A percentile compares a stretch with the other conserved stretches of the same genome.
Evolutionary conservation across 2,888 invertebrate genomes (phyloP).

Genomic region (Graphium colonna): DNA sequence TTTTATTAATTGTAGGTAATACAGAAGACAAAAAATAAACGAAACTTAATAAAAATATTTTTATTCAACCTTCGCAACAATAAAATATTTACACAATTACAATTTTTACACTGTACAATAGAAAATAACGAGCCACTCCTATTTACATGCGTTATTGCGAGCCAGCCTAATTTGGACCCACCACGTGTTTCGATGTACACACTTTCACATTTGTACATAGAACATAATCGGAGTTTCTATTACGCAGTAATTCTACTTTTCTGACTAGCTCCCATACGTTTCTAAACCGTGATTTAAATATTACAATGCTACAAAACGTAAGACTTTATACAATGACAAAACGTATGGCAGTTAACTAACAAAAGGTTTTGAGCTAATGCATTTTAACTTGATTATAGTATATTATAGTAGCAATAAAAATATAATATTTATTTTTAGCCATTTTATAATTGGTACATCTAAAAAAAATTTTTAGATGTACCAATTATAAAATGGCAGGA

Average conservation of each 20-base stretch:
- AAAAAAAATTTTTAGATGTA: too few species aligned
- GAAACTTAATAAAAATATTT: conserved; percentile 53
- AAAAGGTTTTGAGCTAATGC: too few species aligned
- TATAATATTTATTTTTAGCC: too few species aligned
- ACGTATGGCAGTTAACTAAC: too few species aligned
- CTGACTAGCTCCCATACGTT: conserved; percentile 22
- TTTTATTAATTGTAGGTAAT: too few species aligned
- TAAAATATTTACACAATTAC: conserved; percentile 61
- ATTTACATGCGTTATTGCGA: conserved; percentile 33
- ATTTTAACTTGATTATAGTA: too few species aligned
- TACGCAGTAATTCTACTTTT: neutral
- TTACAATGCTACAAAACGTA: neutral
- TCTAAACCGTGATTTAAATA: conserved; percentile 24
- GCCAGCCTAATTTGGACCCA: conserved; percentile 39
- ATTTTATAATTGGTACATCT: too few species aligned
- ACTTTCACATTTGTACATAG: conserved; percentile 27
- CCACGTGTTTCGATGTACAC: conserved; percentile 37
- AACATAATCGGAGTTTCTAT: conserved; percentile 9
- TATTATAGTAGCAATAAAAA: too few species aligned
- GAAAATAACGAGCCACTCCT: conserved; percentile 27
- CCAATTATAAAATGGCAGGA: too few species aligned
- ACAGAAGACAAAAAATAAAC: neutral
- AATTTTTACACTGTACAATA: conserved; percentile 52
- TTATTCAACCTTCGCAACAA: conserved; percentile 68
- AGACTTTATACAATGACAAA: neutral